Conservation (phyloP, 2,113 vertebrate species). For the Oxyruncus cristatus region DNA sequence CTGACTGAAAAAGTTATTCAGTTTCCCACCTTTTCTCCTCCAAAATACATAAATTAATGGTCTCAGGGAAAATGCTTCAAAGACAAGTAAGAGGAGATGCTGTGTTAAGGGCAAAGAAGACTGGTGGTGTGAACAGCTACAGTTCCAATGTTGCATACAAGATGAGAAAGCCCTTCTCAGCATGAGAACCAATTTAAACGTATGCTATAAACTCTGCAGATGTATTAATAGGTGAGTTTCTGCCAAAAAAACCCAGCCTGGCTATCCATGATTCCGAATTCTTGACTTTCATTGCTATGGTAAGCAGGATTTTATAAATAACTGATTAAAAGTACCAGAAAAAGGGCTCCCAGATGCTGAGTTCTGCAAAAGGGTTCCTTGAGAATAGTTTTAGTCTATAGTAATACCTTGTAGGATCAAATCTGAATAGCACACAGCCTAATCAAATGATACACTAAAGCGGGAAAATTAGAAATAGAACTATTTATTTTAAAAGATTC, state of each 20-base stretch:
- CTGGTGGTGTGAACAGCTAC: not conserved
- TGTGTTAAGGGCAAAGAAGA: not conserved
- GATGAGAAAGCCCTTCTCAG: not conserved
- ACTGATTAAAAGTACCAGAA: not conserved
- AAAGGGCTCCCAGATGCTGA: not conserved
- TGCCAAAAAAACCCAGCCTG: not conserved
- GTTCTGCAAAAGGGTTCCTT: not conserved
- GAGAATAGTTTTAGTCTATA: not conserved
- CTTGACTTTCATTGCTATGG: not conserved
- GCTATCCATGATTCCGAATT: not conserved
- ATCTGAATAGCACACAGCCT: not conserved
- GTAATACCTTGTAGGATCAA: not conserved
- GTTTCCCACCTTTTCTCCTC: not conserved
- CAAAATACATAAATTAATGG: not conserved
- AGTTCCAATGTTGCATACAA: fast-evolving
- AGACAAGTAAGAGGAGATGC: not conserved
- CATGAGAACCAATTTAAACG: not conserved
- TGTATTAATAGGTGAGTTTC: not conserved
- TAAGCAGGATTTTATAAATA: constrained; percentile 1
- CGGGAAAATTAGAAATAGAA: not conserved
- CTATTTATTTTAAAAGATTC: not conserved
- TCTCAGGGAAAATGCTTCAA: not conserved
- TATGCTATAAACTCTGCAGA: not conserved
- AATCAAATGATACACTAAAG: not conserved
- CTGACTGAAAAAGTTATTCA: not conserved